Base-by-base conservation (phyloP, 2,113 vertebrate species). In the Gnathonemus longibarbis region DNA sequence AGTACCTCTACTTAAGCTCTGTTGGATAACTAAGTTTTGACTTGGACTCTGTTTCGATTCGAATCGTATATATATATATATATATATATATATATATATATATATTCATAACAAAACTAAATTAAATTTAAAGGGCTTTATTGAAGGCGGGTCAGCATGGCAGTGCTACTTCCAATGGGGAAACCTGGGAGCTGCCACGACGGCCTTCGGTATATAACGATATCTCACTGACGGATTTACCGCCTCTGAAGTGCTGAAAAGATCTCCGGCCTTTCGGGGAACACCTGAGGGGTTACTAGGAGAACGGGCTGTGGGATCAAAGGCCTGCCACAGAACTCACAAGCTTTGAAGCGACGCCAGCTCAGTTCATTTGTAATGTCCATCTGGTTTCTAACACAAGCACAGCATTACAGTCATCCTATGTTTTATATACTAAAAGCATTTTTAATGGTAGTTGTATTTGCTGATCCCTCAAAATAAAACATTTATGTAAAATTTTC, bases 201-300 rank as follows among this genome's bases (percentile, higher is more conserved):
- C 83, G 74, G 46, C 1, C 53, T 83, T 90, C 58, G 56, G 84
- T 48, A 90, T 89, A 87, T 70, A 89, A 17, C 15, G n/a, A 88
- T 50, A 85, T 89, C 87, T 31, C 86, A 91, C 80, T 88, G 88
- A 45, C 21, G n/a, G 42, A 90, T 48, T 88, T 89, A 56, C 62
- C 62, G 56, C 48, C 58, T 90, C 46, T 86, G 80, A 86, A 24
- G 15, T 35, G 24, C 50, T 19, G 35, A 45, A 62, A 48, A 17
- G 62, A 89, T 49, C 58, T 89, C 45, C 42, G 31, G 48, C 62
- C 39, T 52, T 46, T 42, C 24, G n/a, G 88, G 5, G 8, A 77
- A 89, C 66, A 58, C 89, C 52, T 86, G 24, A 84, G 83, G 52
- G 89, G 35, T 4, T 86, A 85, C 77, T 53, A 85, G 31, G 56